Base-by-base conservation (phyloP, 2,797 vertebrate genomes). In the Coccyzus lansbergi region DNA sequence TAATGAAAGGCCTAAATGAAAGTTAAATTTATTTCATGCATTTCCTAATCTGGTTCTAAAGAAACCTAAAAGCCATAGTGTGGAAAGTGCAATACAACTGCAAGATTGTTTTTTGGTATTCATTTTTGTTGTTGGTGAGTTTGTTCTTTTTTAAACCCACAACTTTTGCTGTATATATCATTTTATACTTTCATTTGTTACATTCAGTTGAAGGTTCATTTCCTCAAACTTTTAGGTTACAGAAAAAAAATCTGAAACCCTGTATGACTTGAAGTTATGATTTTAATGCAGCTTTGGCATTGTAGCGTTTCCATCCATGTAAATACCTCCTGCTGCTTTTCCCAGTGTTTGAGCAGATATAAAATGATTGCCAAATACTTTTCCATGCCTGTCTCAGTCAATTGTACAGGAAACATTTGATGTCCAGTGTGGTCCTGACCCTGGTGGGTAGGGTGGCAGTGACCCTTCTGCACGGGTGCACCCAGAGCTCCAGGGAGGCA, bases 321-420 rank as follows among this genome's bases (percentile, higher is more conserved):
- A 36, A 38, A 21, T 18, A 4, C 10, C 68, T 59, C 60, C 5
- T 60, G 2, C 51, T 52, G 15, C 33, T 56, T 15, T 38, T 67
- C n/a, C 11, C 16, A 29, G 5, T 4, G 10, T 48, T 13, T 22
- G 31, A 53, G 17, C 20, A 8, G 85, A 17, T 26, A 60, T 13
- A 14, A 42, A 70, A 28, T 10, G 8, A 21, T 36, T 12, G 25
- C 31, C 25, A 29, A 25, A 14, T 44, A 10, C 26, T 22, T n/a
- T 18, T 31, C 49, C 7, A 1, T 26, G 4, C 21, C 44, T 6
- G 1, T n/a, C 26, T 34, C 15, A 44, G 53, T 70, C 44, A 1
- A 0, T 16, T 4, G 25, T 4, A 8, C 31, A 7, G 28, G 28
- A 44, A 24, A 15, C 42, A 7, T 4, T 2, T 15, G n/a, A 4